Evolutionary conservation across 2,888 invertebrate species (phyloP).

Genomic region (Entomobrya multifasciata): DNA sequence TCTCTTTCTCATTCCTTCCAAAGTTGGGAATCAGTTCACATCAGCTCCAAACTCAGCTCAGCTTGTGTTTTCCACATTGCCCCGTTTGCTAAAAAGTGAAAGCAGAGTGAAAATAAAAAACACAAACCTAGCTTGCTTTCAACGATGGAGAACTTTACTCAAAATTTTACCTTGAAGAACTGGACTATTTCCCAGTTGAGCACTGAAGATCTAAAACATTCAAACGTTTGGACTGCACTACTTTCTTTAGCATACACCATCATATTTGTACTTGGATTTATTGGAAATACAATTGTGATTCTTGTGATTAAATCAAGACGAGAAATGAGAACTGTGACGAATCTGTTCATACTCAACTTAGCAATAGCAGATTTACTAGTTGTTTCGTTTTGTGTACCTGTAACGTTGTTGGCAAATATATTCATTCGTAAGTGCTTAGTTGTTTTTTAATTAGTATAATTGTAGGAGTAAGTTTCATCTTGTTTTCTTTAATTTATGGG

Average conservation of each 20-base stretch:
- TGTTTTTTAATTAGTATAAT: background rate
- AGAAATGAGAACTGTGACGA: constrained; percentile 81
- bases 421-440: constrained; percentile 82
- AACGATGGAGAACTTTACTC: too few relatives aligned
- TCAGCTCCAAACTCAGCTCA: too few relatives aligned
- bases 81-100: too few relatives aligned
- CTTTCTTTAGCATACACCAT: constrained; percentile 80
- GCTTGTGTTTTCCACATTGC: too few relatives aligned
- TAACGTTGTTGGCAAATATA: constrained; percentile 82
- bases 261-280: constrained; percentile 80
- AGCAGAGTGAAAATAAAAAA: too few relatives aligned
- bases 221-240: too few relatives aligned
- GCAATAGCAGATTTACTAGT: constrained; percentile 81
- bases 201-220: too few relatives aligned
- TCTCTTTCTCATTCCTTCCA: too few relatives aligned
- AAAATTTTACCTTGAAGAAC: too few relatives aligned
- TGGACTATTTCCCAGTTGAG: too few relatives aligned
- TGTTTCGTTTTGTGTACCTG: constrained; percentile 82
- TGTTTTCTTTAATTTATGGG: background rate
- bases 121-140: too few relatives aligned
- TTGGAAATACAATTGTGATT: constrained; percentile 80
- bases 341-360: constrained; percentile 82
- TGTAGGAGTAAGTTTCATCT: background rate
- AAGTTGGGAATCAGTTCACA: too few relatives aligned
- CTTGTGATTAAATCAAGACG: constrained; percentile 77